Evolutionary conservation across 2,797 vertebrate species (phyloP).

Genomic region (Lycodopsis pacificus): DNA sequence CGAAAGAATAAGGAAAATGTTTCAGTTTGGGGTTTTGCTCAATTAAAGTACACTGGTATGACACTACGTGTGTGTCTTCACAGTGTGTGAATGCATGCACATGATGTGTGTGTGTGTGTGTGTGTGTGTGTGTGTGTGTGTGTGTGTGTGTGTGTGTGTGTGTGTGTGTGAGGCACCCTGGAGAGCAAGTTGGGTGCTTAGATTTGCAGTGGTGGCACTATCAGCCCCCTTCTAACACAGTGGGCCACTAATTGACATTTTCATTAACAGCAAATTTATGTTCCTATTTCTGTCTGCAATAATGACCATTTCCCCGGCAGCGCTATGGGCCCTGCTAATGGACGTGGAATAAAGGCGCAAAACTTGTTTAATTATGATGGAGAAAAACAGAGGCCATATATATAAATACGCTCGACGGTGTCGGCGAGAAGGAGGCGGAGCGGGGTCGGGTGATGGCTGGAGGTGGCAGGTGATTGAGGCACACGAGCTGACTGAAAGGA

Average conservation of each 20-base stretch:
- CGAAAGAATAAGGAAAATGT: neutral
- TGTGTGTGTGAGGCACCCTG: constrained; percentile 31
- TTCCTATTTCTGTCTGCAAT: constrained; percentile 93
- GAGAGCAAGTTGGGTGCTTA: constrained; percentile 71
- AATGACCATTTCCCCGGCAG: constrained; percentile 90
- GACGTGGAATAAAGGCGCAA: constrained; percentile 87
- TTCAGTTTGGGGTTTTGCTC: neutral
- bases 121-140: neutral
- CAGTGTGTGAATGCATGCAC: constrained; percentile 11
- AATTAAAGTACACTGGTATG: neutral
- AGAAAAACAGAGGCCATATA: constrained; percentile 79
- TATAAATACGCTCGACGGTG: constrained; percentile 74
- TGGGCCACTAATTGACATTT: constrained; percentile 92
- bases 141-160: constrained; percentile 6
- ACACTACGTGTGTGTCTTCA: neutral
- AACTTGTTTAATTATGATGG: constrained; percentile 90
- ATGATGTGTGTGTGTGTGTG: constrained; percentile 4
- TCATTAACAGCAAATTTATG: constrained; percentile 96
- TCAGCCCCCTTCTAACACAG: constrained; percentile 88
- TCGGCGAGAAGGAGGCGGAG: constrained; percentile 67
- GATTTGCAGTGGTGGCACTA: constrained; percentile 74
- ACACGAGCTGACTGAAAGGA: constrained; percentile 2
- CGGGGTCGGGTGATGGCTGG: constrained; percentile 21
- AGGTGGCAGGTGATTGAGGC: constrained; percentile 36
- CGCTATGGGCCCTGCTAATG: constrained; percentile 87